Evolutionary conservation across 2,113 vertebrate species (phyloP).

Genomic region (Amblyopsis rosae): DNA sequence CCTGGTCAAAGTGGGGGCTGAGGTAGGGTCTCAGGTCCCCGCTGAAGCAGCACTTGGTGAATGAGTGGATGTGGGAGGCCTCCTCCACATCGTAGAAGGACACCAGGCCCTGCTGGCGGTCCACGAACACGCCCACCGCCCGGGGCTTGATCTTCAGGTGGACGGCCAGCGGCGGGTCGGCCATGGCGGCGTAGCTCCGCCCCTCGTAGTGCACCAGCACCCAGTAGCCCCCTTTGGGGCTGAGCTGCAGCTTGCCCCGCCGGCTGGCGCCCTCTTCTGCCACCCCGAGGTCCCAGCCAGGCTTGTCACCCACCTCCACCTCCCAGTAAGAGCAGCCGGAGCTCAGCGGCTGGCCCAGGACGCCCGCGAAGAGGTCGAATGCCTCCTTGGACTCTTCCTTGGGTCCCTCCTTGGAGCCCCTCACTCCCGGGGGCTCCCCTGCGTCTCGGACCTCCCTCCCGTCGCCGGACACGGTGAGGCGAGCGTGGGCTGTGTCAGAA

Average conservation of each 20-base stretch:
- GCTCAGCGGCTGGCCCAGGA: conserved; percentile 55
- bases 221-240: conserved; percentile 69
- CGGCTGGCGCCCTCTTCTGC: conserved; percentile 44
- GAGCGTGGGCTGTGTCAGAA: conserved; percentile 44
- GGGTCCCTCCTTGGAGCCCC: no score
- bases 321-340: conserved; percentile 69
- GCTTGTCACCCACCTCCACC: conserved; percentile 65
- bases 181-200: conserved; percentile 52
- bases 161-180: conserved; percentile 43
- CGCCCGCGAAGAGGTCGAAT: conserved; percentile 53
- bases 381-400: no score
- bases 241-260: conserved; percentile 52
- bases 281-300: conserved; percentile 71
- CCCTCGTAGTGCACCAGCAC: conserved; percentile 54
- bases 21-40: conserved; percentile 53
- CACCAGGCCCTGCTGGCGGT: conserved; percentile 76
- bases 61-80: conserved; percentile 76
- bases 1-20: no score
- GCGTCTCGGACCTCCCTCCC: conserved; percentile 53
- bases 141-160: conserved; percentile 59
- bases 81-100: conserved; percentile 80
- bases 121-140: conserved; percentile 81
- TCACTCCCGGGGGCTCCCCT: conserved; percentile 11
- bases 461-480: conserved; percentile 50
- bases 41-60: conserved; percentile 71